phyloP scores from a whole-genome alignment of 2,797 vertebrate genomes.

The Martes flavigula region DNA sequence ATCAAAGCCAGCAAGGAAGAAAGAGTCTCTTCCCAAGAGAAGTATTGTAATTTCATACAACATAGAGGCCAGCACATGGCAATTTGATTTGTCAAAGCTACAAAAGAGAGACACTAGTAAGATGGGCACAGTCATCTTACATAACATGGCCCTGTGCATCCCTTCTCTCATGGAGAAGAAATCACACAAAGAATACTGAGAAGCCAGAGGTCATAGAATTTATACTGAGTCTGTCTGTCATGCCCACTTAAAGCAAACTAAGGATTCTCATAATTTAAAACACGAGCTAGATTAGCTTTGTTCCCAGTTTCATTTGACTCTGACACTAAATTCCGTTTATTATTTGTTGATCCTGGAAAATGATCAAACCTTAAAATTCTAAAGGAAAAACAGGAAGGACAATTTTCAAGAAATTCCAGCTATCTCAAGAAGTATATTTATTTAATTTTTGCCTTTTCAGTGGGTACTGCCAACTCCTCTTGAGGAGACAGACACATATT shows the following conservation, averaged over 20 bases:
- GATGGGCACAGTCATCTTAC: neutral
- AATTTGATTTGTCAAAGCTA: neutral
- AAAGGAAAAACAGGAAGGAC: neutral
- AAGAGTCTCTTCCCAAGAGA: neutral
- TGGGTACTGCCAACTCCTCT: neutral
- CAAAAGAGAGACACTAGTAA: neutral
- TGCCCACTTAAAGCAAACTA: neutral
- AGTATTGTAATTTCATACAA: neutral
- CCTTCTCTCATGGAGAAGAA: neutral
- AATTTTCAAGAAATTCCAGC: neutral
- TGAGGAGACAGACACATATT: neutral
- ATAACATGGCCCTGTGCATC: neutral
- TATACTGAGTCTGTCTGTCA: neutral
- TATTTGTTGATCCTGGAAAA: neutral
- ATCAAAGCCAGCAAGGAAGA: neutral
- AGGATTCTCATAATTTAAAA: neutral
- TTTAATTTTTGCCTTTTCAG: conserved; percentile 5
- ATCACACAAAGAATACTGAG: neutral
- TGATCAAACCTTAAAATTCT: neutral
- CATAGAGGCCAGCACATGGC: neutral
- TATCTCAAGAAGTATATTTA: neutral
- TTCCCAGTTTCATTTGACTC: neutral
- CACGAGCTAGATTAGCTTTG: neutral
- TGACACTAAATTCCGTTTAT: neutral
- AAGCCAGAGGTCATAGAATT: neutral